Percentiles rank a stretch among this genome's conserved stretches.
These are phyloP conservation scores for Cerastoderma edule DNA, from an alignment of 2,888 invertebrate species.

Conservation along the genomic window DNA sequence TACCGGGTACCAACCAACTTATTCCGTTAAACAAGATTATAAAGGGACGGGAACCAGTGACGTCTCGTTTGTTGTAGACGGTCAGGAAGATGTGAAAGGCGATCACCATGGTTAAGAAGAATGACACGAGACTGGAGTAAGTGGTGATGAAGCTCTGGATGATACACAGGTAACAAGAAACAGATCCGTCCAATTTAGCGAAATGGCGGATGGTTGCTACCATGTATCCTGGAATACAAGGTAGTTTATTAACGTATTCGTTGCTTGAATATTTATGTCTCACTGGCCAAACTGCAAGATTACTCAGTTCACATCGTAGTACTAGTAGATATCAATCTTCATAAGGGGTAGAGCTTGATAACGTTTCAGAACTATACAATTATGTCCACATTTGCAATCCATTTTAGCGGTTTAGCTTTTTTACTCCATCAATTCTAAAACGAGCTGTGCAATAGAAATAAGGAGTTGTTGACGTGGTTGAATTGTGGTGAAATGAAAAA, in stretches of 20 bases:
- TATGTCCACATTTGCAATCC: background rate
- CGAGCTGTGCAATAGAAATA: too few relatives aligned
- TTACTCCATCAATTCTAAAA: too few relatives aligned
- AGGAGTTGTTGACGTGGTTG: too few relatives aligned
- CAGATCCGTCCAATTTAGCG: too few relatives aligned
- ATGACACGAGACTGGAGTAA: constrained; percentile 53
- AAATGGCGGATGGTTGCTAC: constrained; percentile 1
- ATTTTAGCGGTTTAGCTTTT: background rate
- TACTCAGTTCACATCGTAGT: background rate
- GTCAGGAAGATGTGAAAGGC: constrained; percentile 46
- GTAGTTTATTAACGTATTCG: background rate
- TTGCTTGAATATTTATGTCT: background rate
- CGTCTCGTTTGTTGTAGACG: constrained; percentile 14
- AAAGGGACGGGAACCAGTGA: background rate
- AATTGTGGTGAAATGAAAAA: too few relatives aligned
- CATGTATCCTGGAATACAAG: constrained; percentile 6
- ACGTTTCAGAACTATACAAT: background rate
- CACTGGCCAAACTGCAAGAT: background rate
- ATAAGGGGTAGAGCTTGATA: background rate
- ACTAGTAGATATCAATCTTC: background rate
- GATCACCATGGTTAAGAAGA: constrained; percentile 52
- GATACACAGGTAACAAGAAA: constrained; percentile 28
- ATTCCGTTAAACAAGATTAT: constrained; percentile 13
- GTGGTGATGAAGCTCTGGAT: constrained; percentile 57
- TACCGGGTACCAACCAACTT: constrained; percentile 37